A percentile compares a stretch with the other conserved stretches of the same genome.
phyloP scores from a whole-genome alignment of 2,113 vertebrate genomes.

The Pristiophorus japonicus region DNA sequence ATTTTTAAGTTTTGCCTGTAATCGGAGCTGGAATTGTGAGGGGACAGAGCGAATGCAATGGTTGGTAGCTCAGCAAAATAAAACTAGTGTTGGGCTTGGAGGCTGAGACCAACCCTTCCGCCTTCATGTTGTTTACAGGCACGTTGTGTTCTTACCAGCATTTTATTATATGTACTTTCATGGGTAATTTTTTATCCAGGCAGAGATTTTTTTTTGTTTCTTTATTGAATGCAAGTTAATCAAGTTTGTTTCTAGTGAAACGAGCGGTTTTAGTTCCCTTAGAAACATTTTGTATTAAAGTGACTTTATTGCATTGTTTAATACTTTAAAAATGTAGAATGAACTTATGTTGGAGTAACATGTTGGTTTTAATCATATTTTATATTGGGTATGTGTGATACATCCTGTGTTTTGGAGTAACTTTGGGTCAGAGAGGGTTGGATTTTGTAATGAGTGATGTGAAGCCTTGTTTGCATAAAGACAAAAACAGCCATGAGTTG shows the following conservation, averaged over 20 bases:
- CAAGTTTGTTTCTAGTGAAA: background rate
- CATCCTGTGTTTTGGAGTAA: background rate
- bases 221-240: background rate
- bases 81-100: background rate
- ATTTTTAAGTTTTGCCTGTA: background rate
- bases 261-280: background rate
- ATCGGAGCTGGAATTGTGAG: background rate
- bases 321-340: background rate
- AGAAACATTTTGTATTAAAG: no score
- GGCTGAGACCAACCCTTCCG: background rate
- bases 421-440: background rate
- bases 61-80: background rate
- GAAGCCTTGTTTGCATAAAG: background rate
- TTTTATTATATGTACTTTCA: background rate
- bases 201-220: background rate
- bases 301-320: background rate
- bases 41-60: background rate
- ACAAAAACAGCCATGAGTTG: background rate
- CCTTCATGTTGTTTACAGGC: background rate
- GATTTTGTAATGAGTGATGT: background rate
- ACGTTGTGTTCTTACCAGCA: background rate
- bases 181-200: background rate
- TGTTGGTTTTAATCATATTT: background rate
- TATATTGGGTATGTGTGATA: background rate
- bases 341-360: background rate